Evolutionary conservation across 1,140 invertebrate species (phyloP).

Genomic region (Caerostris extrusa): DNA sequence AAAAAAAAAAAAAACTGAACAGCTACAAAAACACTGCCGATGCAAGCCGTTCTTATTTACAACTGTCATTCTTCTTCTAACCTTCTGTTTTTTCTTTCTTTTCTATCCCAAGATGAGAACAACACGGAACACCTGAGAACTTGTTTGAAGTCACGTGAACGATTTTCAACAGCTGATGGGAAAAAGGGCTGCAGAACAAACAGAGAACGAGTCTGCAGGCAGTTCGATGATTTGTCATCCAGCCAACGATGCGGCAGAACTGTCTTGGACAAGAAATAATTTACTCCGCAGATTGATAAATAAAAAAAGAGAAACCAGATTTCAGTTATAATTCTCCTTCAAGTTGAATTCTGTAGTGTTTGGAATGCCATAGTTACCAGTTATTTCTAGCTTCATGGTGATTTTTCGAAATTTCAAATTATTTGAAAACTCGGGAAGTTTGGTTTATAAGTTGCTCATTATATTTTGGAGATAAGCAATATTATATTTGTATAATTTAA

Average conservation of each 20-base stretch:
- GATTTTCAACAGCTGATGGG: conserved; percentile 35
- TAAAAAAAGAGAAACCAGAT: not conserved
- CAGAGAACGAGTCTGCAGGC: not conserved
- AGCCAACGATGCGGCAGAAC: not conserved
- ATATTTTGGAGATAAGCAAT: no score
- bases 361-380: no score
- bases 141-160: conserved; percentile 6
- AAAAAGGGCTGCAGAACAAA: not conserved
- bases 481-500: no score
- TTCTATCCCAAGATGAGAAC: no score
- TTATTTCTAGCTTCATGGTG: no score
- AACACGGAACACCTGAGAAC: conserved; percentile 28
- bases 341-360: no score
- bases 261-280: not conserved
- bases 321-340: not conserved
- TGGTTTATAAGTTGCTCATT: no score
- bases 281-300: not conserved
- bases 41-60: not conserved
- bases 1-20: no score
- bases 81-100: no score
- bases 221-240: conserved; percentile 19
- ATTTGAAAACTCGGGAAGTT: no score
- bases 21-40: not conserved
- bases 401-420: no score
- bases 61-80: not conserved